These are phyloP conservation scores for Orycteropus afer DNA, from an alignment of 2,113 vertebrate genomes.

Conservation along the genomic window DNA sequence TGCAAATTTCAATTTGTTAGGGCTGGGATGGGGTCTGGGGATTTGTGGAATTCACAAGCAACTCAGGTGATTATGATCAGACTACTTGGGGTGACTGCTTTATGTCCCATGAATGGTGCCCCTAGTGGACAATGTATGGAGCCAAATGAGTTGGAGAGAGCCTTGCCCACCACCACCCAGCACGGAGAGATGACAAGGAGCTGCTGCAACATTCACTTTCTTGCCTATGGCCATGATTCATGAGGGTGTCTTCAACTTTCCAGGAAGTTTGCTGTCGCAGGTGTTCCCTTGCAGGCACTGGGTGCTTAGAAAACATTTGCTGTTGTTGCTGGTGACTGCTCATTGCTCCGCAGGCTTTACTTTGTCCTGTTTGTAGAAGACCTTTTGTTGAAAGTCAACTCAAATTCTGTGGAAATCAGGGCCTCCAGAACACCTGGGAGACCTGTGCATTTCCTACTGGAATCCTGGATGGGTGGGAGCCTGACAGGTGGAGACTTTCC, in stretches of 20 bases:
- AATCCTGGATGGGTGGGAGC: neutral
- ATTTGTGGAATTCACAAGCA: neutral
- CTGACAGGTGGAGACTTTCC: neutral
- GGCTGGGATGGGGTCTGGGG: neutral
- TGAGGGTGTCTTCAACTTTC: neutral
- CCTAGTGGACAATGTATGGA: neutral
- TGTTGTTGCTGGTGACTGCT: neutral
- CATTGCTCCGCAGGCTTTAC: neutral
- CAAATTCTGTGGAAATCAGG: neutral
- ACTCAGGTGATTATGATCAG: neutral
- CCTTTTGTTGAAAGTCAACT: constrained; percentile 10
- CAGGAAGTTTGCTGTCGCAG: neutral
- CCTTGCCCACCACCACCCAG: neutral
- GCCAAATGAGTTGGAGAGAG: neutral
- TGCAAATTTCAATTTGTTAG: neutral
- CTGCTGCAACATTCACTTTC: neutral
- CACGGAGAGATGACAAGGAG: neutral
- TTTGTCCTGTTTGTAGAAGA: constrained; percentile 20
- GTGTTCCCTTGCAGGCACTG: neutral
- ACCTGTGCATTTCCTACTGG: neutral
- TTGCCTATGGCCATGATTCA: neutral
- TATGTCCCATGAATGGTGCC: neutral
- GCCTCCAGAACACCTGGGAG: neutral
- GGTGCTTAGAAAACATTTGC: neutral
- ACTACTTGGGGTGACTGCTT: neutral